Evolutionary conservation across 2,888 invertebrate genomes (phyloP).

Genomic region (Drosophila hawaiiensis): DNA sequence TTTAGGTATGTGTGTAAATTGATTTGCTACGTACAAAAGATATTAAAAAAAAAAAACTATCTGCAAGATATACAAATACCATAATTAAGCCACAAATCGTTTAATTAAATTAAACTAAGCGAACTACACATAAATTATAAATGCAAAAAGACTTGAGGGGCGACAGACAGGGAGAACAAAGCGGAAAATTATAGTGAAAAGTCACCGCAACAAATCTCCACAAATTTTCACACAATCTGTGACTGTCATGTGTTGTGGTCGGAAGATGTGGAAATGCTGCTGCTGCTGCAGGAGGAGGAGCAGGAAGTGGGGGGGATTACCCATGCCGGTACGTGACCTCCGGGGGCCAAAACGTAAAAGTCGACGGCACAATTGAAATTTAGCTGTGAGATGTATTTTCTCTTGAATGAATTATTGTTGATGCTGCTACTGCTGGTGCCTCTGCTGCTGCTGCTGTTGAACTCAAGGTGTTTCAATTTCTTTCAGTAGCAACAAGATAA

Average conservation of each 20-base stretch:
- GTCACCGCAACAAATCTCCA: conserved; percentile 62
- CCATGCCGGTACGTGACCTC: conserved; percentile 16
- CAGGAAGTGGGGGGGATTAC: neutral
- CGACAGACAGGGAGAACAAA: neutral
- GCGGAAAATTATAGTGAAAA: conserved; percentile 42
- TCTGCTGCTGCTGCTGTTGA: conserved; percentile 4
- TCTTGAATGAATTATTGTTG: conserved; percentile 18
- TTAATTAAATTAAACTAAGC: conserved; percentile 67
- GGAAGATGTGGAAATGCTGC: conserved; percentile 8
- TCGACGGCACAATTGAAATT: conserved; percentile 60
- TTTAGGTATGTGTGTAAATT: conserved; percentile 23
- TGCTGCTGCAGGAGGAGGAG: neutral
- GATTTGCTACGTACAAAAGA: conserved; percentile 24
- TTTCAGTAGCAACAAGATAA: conserved; percentile 21
- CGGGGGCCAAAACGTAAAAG: conserved; percentile 14
- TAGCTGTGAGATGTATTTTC: conserved; percentile 38
- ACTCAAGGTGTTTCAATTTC: conserved; percentile 63
- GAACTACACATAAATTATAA: conserved; percentile 53
- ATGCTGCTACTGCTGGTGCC: neutral
- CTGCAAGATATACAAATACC: conserved; percentile 10
- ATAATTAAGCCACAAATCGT: conserved; percentile 38
- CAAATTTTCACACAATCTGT: conserved; percentile 71
- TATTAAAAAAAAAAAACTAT: conserved; percentile 15
- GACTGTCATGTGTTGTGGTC: conserved; percentile 64
- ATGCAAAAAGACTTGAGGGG: conserved; percentile 26